Evolutionary conservation across 2,888 invertebrate genomes (phyloP).

Genomic region (Drosophila ustulata): DNA sequence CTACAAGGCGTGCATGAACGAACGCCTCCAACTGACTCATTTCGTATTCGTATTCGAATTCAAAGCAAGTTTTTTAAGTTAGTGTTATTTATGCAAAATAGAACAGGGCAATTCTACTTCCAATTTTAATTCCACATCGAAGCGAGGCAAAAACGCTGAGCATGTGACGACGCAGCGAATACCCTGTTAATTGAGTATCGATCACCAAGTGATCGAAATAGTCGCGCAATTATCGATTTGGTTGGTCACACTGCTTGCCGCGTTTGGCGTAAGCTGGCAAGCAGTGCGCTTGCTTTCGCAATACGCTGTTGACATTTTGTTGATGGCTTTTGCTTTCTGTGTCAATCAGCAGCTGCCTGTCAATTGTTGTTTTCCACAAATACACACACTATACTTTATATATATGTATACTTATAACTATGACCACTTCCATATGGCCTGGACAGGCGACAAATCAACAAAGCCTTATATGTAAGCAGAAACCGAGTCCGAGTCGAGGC

Average conservation of each 20-base stretch:
- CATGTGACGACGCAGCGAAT: conserved; percentile 10
- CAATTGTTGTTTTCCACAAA: conserved; percentile 19
- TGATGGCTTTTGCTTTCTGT: conserved; percentile 47
- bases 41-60: conserved; percentile 53
- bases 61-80: conserved; percentile 79
- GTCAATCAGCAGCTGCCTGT: conserved; percentile 49
- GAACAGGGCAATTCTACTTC: conserved; percentile 19
- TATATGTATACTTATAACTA: neutral
- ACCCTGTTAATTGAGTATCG: conserved; percentile 16
- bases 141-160: conserved; percentile 3
- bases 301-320: conserved; percentile 15
- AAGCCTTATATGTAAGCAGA: conserved; percentile 49
- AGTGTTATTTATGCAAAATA: conserved; percentile 77
- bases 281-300: conserved; percentile 33
- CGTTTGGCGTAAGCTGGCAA: conserved; percentile 3
- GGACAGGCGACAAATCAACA: conserved; percentile 26
- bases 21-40: conserved; percentile 25
- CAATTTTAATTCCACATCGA: conserved; percentile 17
- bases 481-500: conserved; percentile 49
- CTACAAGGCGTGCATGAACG: neutral
- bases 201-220: neutral
- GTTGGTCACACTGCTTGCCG: conserved; percentile 19
- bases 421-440: conserved; percentile 20
- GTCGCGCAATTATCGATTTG: neutral
- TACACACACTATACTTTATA: neutral